Base-by-base conservation (phyloP, 2,888 invertebrate species). In the Quadriops clusia region DNA sequence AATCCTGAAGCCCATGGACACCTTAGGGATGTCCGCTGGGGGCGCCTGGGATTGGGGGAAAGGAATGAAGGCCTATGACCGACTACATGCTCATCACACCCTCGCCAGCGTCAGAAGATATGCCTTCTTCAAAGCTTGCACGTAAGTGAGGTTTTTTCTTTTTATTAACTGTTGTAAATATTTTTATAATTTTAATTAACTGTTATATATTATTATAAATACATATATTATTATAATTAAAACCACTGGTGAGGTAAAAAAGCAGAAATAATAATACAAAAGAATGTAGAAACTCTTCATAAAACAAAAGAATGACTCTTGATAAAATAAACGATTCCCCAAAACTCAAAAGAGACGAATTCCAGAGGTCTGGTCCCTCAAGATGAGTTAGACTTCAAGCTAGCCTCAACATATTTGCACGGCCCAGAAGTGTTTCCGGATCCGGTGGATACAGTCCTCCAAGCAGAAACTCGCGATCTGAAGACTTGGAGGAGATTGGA, bases 391-490 rank as follows among this genome's bases (percentile, higher is more conserved):
- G 85, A 85, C 51, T 63, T 80, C 30, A 60, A 72, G 4, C 56
- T 85, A 28, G 60, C 69, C 3, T 64, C 81, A 0, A 68, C 74
- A 1, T 85, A 83, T 51, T 65, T 75, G 45, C 81, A 83, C 37
- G 68, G 69, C 8, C 57, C 57, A 1, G 80, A 80, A 44, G 45
- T 58, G 16, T 79, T 78, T 45, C 70, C 76, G 0, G 74, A 75
- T 32, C 70, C 64, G 38, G 65, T 67, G 7, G 78, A 82, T 46
- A 54, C 72, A 1, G 63, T 69, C 39, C 50, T 80, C 35, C 84
- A 84, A 50, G 68, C 72, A 0, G 82, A 83, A 51, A 75, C 82
- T 0, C 50, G 69, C 23, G 74, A 73, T 3, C 60, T 62, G 17
- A 63, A 65, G 16, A 78, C 77, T 0, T 79, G 79, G 71, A 67